These are phyloP conservation scores for Sandelia bainsii DNA, from an alignment of 2,797 vertebrate species.

Conservation along the genomic window DNA sequence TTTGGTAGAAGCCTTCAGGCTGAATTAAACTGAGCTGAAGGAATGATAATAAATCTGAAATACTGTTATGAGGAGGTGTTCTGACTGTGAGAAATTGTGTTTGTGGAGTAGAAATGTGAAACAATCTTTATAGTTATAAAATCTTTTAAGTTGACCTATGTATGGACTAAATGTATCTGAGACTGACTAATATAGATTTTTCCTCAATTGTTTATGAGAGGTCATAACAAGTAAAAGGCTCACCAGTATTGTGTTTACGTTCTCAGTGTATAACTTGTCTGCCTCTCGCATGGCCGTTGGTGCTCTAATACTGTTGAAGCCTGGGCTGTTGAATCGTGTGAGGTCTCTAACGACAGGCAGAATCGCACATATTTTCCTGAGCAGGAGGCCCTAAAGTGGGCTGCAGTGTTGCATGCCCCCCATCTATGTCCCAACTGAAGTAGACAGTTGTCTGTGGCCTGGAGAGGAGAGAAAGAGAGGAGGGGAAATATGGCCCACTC, in stretches of 20 bases:
- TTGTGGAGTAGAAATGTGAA: not conserved
- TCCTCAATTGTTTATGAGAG: not conserved
- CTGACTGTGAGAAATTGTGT: conserved; percentile 11
- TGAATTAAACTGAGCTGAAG: conserved; percentile 10
- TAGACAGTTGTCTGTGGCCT: conserved; percentile 60
- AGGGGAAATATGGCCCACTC: conserved; percentile 67
- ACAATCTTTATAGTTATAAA: not conserved
- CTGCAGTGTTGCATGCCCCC: conserved; percentile 51
- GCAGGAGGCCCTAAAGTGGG: conserved; percentile 60
- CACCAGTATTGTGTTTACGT: conserved; percentile 39
- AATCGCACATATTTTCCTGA: conserved; percentile 78
- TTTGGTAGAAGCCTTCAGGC: conserved; percentile 20
- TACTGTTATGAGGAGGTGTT: conserved; percentile 7
- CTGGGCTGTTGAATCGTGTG: conserved; percentile 54
- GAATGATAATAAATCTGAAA: conserved; percentile 12
- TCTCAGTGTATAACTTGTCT: conserved; percentile 42
- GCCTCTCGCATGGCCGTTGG: conserved; percentile 59
- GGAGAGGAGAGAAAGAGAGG: conserved; percentile 31
- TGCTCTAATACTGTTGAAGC: conserved; percentile 48
- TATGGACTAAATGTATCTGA: not conserved
- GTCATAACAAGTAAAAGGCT: not conserved
- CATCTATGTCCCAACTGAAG: conserved; percentile 63
- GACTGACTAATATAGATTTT: not conserved
- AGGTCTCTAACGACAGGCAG: conserved; percentile 65
- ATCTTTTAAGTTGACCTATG: not conserved